Percentiles rank a stretch among this genome's conserved stretches.
Evolutionary conservation across 2,113 vertebrate species (phyloP).

Genomic region (Scomber japonicus): DNA sequence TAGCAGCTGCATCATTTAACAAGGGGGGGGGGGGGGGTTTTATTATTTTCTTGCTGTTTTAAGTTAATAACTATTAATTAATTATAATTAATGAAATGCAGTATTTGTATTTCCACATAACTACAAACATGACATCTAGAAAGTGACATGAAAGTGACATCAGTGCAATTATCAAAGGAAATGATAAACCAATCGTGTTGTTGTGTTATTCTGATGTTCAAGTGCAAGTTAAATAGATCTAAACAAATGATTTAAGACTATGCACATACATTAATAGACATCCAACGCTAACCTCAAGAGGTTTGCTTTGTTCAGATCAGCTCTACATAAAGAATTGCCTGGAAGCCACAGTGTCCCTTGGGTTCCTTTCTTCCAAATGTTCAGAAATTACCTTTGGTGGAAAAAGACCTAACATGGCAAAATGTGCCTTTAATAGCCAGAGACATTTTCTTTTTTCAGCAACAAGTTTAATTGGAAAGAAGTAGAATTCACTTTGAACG

Average conservation of each 20-base stretch:
- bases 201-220: not conserved
- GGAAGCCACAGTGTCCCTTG: slow-evolving; percentile 64
- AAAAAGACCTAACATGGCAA: slow-evolving; percentile 79
- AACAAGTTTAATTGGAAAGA: slow-evolving; percentile 93
- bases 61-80: not conserved
- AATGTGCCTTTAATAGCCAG: slow-evolving; percentile 84
- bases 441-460: slow-evolving; percentile 83
- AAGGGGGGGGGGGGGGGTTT: no score
- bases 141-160: not conserved
- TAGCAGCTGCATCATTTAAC: not conserved
- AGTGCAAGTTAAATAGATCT: not conserved
- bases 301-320: slow-evolving; percentile 58
- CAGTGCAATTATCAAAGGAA: not conserved
- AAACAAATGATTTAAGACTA: slow-evolving; percentile 9
- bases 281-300: slow-evolving; percentile 34
- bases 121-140: not conserved
- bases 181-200: not conserved
- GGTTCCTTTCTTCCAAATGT: slow-evolving; percentile 71
- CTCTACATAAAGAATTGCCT: slow-evolving; percentile 58
- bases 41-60: not conserved
- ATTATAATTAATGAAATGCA: not conserved
- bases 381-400: slow-evolving; percentile 74
- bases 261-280: slow-evolving; percentile 20
- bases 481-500: slow-evolving; percentile 89
- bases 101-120: not conserved